Base-by-base conservation (phyloP, 2,888 invertebrate species). In the Drosophila stalkeri region DNA sequence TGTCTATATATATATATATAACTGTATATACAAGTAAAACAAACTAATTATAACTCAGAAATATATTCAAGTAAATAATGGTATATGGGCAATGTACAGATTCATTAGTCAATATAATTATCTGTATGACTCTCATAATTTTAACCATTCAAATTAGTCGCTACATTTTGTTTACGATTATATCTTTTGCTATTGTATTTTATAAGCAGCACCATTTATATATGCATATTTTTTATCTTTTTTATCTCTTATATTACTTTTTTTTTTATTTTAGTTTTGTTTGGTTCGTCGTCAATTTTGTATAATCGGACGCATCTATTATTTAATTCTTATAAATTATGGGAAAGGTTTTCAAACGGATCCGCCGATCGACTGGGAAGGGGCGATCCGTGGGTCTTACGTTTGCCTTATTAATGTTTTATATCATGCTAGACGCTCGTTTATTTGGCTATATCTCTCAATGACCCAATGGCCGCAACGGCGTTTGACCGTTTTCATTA, bases 371-470 rank as follows among this genome's bases (percentile, higher is more conserved):
- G 9, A 20, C 23, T 31, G 46, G 39, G 39, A 39, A 20, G 46
- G 52, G 46, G 31, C 56, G 11, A 33, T 56, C 44, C 31, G 23
- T 35, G 31, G 46, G 20, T 23, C 47, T 60, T 20, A 55, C 59
- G 52, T 80, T 71, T 67, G 76, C 59, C 57, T 74, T 76, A 70
- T 71, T 67, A 68, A 78, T 76, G 70, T 33, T 72, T 86, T 72
- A 66, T 86, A 83, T 86, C 89, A 83, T 85, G 84, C 81, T 81
- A 86, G 84, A 81, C 71, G 84, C 86, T 84, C 89, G 70, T 84
- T 83, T 83, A 74, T 83, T 74, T 72, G 77, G 62, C 72, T 62
- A 64, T 55, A 77, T 76, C 54, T 66, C 37, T 67, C 39, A 80
- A 63, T 77, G 77, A 79, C 76, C 76, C 64, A 77, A 67, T 72